phyloP scores from a whole-genome alignment of 2,797 vertebrate genomes.

The Galago senegalensis region DNA sequence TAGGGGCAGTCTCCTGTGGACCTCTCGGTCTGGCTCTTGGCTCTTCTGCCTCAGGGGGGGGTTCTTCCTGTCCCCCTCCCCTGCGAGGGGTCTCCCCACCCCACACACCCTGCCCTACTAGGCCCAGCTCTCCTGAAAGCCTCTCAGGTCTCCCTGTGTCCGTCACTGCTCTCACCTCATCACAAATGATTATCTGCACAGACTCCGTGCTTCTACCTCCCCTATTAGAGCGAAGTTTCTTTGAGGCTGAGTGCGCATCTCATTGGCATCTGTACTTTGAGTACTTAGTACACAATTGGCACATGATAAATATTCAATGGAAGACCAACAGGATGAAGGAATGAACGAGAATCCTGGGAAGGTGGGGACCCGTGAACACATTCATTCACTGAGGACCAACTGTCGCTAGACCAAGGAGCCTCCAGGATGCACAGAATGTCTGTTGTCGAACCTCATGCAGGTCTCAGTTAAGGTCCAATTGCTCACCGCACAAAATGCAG shows the following conservation, averaged over 20 bases:
- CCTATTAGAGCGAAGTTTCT: not conserved
- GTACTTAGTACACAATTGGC: not conserved
- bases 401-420: not conserved
- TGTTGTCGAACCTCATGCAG: no score
- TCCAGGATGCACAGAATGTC: not conserved
- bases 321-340: not conserved
- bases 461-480: no score
- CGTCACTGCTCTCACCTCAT: not conserved
- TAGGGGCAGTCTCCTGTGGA: fast-evolving
- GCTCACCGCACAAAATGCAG: no score
- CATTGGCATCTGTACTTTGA: not conserved
- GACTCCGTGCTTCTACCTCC: not conserved
- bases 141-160: not conserved
- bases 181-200: fast-evolving
- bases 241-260: not conserved
- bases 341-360: not conserved
- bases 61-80: not conserved
- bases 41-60: not conserved
- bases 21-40: no score
- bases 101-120: no score
- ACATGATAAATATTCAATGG: not conserved
- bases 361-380: not conserved
- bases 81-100: no score
- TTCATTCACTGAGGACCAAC: not conserved
- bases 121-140: no score